These are phyloP conservation scores for Lamproptera curius DNA, from an alignment of 2,888 invertebrate genomes.

Conservation along the genomic window DNA sequence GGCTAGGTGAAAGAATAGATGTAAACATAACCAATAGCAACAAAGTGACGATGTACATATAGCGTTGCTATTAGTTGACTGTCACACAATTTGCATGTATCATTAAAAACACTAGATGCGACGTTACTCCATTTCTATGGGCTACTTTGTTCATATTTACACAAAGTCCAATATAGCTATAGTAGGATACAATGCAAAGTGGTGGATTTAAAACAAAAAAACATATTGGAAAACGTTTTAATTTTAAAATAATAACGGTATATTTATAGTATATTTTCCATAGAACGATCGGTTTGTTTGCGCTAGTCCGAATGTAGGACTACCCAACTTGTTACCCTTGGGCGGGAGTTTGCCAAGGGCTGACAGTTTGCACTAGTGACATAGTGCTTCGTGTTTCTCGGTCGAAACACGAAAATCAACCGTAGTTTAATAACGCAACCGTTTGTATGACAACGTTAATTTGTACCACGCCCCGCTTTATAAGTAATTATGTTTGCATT, in stretches of 20 bases:
- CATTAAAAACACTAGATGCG: too few relatives aligned
- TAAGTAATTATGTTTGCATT: constrained; percentile 22
- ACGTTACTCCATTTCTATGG: too few relatives aligned
- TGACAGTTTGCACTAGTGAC: background rate
- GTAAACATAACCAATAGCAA: too few relatives aligned
- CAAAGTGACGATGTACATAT: too few relatives aligned
- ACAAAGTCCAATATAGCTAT: too few relatives aligned
- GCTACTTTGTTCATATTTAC: too few relatives aligned
- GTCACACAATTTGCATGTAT: too few relatives aligned
- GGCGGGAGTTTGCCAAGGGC: background rate
- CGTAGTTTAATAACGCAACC: background rate
- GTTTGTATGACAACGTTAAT: background rate
- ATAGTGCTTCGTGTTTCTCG: background rate
- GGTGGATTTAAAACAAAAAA: background rate
- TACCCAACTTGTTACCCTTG: background rate
- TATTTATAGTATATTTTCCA: background rate
- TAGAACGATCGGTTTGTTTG: too few relatives aligned
- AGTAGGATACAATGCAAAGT: too few relatives aligned
- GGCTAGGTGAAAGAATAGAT: too few relatives aligned
- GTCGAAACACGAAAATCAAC: background rate
- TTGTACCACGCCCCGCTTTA: constrained; percentile 11
- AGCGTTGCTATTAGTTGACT: too few relatives aligned
- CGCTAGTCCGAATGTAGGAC: background rate
- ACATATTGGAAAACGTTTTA: background rate
- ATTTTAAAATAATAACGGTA: background rate